Evolutionary conservation across 2,113 vertebrate species (phyloP).

Genomic region (Campylomormyrus numenius): DNA sequence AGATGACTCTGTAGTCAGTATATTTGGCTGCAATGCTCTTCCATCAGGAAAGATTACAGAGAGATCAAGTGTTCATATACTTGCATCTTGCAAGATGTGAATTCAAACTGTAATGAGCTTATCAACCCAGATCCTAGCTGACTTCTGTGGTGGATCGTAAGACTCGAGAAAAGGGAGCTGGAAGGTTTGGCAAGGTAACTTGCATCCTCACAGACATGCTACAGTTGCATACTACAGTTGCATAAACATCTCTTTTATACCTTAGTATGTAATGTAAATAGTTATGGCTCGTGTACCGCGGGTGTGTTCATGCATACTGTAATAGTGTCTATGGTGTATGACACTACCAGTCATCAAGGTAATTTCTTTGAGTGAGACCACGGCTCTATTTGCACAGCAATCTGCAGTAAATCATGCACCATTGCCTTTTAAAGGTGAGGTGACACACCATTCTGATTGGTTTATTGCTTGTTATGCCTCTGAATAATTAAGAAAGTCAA

Average conservation of each 20-base stretch:
- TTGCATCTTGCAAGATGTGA: conserved; percentile 1
- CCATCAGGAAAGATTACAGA: background rate
- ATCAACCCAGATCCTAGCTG: background rate
- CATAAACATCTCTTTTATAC: background rate
- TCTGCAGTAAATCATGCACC: too few species aligned
- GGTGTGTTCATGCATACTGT: background rate
- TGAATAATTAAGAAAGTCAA: too few species aligned
- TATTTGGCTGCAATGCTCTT: background rate
- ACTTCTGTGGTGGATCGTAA: background rate
- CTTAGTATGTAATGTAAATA: background rate
- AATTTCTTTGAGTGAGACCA: background rate
- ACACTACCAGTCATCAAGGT: background rate
- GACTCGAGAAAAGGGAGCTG: background rate
- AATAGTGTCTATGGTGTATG: background rate
- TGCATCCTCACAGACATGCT: background rate
- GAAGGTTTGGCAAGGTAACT: background rate
- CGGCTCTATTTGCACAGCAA: too few species aligned
- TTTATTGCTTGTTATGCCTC: too few species aligned
- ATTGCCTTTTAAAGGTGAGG: too few species aligned
- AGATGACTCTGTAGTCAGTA: background rate
- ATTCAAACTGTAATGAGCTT: background rate
- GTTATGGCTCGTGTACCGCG: background rate
- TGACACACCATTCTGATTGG: too few species aligned
- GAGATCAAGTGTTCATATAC: background rate
- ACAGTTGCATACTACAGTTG: background rate